Evolutionary conservation across 2,797 vertebrate genomes (phyloP).

Genomic region (Myotis myotis): DNA sequence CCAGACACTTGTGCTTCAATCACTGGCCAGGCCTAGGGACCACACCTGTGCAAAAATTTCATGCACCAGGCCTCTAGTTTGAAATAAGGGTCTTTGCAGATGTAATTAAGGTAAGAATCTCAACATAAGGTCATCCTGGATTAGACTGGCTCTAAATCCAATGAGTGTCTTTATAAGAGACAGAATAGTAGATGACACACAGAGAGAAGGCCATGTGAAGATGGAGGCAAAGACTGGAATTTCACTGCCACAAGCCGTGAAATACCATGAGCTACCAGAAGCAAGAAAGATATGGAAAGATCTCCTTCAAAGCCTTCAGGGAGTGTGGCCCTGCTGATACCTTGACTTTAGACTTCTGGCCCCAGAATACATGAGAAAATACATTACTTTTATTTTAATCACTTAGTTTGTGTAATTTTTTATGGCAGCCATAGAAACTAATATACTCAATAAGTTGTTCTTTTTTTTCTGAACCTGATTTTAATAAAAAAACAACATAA

Average conservation of each 20-base stretch:
- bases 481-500: background rate
- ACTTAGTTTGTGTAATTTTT: background rate
- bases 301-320: background rate
- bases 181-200: background rate
- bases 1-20: too few species aligned
- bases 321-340: too few species aligned
- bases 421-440: background rate
- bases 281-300: background rate
- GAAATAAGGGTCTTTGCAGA: too few species aligned
- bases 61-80: too few species aligned
- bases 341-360: background rate
- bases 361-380: background rate
- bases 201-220: too few species aligned
- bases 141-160: background rate
- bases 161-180: background rate
- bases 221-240: background rate
- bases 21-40: too few species aligned
- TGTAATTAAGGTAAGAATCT: background rate
- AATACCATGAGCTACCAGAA: background rate
- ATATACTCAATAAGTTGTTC: background rate
- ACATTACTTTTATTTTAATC: background rate
- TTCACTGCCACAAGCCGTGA: background rate
- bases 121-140: background rate
- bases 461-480: constrained; percentile 22
- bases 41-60: too few species aligned